Conservation (phyloP, 2,797 vertebrate species). For the Toxotes lorentzi region DNA sequence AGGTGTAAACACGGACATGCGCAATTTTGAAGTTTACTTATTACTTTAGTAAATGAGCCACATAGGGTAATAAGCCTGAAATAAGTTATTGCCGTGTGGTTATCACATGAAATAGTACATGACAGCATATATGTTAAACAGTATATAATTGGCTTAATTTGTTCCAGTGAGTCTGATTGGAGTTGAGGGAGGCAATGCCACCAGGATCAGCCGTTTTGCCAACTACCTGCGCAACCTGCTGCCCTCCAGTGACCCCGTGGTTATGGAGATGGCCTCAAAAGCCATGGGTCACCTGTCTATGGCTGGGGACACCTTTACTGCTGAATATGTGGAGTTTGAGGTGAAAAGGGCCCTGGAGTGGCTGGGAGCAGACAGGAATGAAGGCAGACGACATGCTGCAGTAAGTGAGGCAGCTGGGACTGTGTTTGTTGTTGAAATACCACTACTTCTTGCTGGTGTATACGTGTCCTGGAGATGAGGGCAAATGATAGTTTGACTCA, state of each 20-base stretch:
- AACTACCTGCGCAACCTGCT: conserved; percentile 98
- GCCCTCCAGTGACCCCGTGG: conserved; percentile 95
- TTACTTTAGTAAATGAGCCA: not conserved
- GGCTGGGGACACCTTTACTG: conserved; percentile 98
- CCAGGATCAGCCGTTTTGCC: conserved; percentile 96
- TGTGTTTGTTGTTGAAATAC: conserved; percentile 64
- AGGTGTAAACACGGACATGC: conserved; percentile 43
- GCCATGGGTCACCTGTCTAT: conserved; percentile 97
- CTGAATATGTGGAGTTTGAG: conserved; percentile 98
- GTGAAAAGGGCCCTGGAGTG: conserved; percentile 98
- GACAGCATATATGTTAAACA: not conserved
- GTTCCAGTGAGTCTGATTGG: conserved; percentile 95
- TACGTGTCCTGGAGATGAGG: conserved; percentile 34
- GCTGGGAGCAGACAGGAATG: conserved; percentile 97
- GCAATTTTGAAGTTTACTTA: not conserved
- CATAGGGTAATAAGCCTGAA: not conserved
- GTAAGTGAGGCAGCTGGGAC: conserved; percentile 82
- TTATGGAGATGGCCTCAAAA: conserved; percentile 99
- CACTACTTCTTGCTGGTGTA: conserved; percentile 23
- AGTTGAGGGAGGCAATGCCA: conserved; percentile 97
- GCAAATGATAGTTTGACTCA: not conserved
- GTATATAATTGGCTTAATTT: conserved; percentile 16
- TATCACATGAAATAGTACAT: not conserved
- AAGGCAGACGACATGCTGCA: conserved; percentile 96
- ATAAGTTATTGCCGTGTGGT: not conserved